Evolutionary conservation across 64 coral and sea anemone species (phyloP).

Genomic region (Exaiptasia diaphana): DNA sequence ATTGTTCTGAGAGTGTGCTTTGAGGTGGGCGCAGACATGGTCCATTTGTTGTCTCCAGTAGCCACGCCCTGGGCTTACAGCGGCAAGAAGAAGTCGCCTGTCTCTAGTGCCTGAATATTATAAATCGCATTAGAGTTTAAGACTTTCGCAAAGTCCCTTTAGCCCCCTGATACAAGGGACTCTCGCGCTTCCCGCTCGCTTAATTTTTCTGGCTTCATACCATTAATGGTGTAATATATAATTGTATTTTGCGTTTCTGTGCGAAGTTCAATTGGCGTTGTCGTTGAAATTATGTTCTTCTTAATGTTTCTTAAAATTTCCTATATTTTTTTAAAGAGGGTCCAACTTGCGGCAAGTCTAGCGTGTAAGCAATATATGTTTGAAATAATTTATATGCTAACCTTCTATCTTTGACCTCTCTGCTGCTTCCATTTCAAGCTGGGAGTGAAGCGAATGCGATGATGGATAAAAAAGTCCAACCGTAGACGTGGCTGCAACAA

Average conservation of each 20-base stretch:
- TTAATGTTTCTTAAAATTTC: too few species aligned
- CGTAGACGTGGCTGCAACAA: constrained; percentile 75
- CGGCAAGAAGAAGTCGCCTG: constrained; percentile 64
- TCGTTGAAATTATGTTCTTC: constrained; percentile 72
- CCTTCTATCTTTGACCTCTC: constrained; percentile 79
- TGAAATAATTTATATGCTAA: too few species aligned
- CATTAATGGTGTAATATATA: constrained; percentile 91
- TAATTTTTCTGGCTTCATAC: constrained; percentile 81
- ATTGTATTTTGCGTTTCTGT: constrained; percentile 72
- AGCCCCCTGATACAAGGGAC: too few species aligned
- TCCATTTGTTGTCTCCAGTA: constrained; percentile 99
- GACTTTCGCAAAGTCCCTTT: too few species aligned
- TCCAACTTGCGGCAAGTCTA: too few species aligned
- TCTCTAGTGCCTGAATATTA: constrained; percentile 76
- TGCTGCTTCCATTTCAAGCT: constrained; percentile 58
- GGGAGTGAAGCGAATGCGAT: constrained; percentile 61
- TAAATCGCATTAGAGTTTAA: too few species aligned
- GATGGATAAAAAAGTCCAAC: constrained; percentile 93
- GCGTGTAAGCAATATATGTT: too few species aligned
- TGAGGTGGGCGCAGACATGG: constrained; percentile 89
- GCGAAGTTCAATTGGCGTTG: constrained; percentile 75
- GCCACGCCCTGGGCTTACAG: constrained; percentile 88
- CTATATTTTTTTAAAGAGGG: too few species aligned
- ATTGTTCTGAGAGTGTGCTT: constrained; percentile 89
- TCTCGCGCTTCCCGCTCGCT: too few species aligned